Base-by-base conservation (phyloP, 2,797 vertebrate genomes). In the Neosalanx taihuensis region DNA sequence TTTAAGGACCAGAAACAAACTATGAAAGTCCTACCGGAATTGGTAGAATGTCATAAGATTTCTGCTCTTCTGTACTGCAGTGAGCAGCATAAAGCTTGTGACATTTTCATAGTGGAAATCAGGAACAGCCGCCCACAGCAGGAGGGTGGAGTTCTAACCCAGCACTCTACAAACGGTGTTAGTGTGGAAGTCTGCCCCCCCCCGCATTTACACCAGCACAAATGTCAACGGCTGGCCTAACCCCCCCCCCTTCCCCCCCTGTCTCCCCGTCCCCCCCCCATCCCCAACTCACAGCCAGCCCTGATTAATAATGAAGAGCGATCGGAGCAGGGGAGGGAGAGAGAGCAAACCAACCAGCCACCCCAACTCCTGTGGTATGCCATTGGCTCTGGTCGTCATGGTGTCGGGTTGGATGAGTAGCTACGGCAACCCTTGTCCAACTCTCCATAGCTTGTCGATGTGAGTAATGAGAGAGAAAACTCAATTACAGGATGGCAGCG, bases 271-370 rank as follows among this genome's bases (percentile, higher is more conserved):
- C 1, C 23, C 23, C 23, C 9, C 37, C 59, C 66, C 64, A 75
- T 78, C 66, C 78, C 84, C 77, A 78, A 76, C 71, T 84, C 74
- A 60, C 77, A 69, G 71, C 75, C 77, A 81, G 76, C 29, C 10
- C 65, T 62, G 67, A 85, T 86, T 77, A 86, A 88, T 85, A 87
- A 89, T 86, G 76, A 77, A 86, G 68, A 67, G 12, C 67, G 64
- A 30, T n/a, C 13, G 26, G 49, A 2, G 64, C 46, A 60, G 20
- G 46, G 59, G 59, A 57, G 37, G 60, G 60, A 61, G 13, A 49
- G 64, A 15, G 41, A 26, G 58, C 58, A 26, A 20, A 59, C 53
- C 72, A 56, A 56, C 79, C 17, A 64, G 71, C 76, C 41, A 46
- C 33, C 30, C 70, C 12, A 58, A 72, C 59, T 41, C 46, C 75